Evolutionary conservation across 2,797 vertebrate genomes (phyloP), one percentile per base, ranked within the genome.

Genomic region (Acanthornis magna): DNA sequence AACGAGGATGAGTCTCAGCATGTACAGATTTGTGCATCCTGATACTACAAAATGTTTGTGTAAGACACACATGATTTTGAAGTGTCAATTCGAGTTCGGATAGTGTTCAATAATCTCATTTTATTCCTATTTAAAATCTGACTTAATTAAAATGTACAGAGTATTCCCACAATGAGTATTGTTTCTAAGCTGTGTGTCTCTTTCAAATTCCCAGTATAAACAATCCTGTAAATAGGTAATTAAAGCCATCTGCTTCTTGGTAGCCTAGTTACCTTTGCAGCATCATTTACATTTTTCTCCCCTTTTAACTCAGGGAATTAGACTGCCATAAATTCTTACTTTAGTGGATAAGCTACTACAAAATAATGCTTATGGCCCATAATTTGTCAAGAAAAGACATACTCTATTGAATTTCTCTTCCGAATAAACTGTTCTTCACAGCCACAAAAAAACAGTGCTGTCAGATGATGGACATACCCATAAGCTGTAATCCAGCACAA

Each of bases 191-290:
- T 82, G 45, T 96, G 73, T 96, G 82, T 96, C 88, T 95, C 53
- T 94, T 96, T 96, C 94, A 89, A 97, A 97, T 97, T 97, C 96
- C 94, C 96, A 96, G 58, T 93, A 97, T 97, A 97, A 98, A 97
- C 96, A 97, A 97, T 96, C 88, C 92, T 96, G 95, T 96, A 97
- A 97, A 96, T 95, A 97, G 96, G 96, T 97, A 97, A 98, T 98
- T 97, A 98, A 98, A 98, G 88, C 97, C 97, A 98, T 98, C 97
- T 98, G 97, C 92, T 97, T 97, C 94, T 95, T 92, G 70, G 95
- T 97, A 97, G 92, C 85, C 96, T 93, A 78, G 92, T 96, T 97
- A 97, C 96, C 96, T 97, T 97, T 97, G 79, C 84, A 96, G 73
- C 78, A 83, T 83, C 71, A 94, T 91, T 94, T 95, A 87, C 60